These are phyloP conservation scores for Exocentrus adspersus DNA, from an alignment of 2,888 invertebrate genomes.

Conservation along the genomic window DNA sequence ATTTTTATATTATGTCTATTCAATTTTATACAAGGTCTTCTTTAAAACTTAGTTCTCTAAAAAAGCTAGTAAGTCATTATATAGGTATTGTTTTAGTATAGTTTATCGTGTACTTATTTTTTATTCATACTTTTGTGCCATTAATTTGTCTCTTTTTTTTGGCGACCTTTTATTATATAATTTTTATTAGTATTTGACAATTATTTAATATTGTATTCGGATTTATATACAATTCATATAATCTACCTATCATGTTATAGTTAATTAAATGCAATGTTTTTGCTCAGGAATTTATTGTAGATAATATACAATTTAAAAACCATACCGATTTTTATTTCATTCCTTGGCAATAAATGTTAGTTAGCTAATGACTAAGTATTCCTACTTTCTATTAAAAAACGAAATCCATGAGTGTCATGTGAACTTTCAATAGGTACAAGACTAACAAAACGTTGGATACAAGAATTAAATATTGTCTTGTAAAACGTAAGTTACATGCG, in stretches of 20 bases:
- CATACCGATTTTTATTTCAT: conserved; percentile 22
- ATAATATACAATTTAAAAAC: conserved; percentile 45
- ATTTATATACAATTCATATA: conserved; percentile 48
- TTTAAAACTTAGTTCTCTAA: conserved; percentile 31
- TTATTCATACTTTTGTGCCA: conserved; percentile 48
- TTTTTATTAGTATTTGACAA: conserved; percentile 42
- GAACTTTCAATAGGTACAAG: too few relatives aligned
- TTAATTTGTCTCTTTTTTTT: conserved; percentile 41
- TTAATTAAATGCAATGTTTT: conserved; percentile 57
- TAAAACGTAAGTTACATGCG: too few relatives aligned
- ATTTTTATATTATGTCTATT: conserved; percentile 38
- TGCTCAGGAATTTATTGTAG: conserved; percentile 61
- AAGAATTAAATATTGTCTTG: too few relatives aligned
- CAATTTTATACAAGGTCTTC: conserved; percentile 27
- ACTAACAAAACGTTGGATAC: too few relatives aligned
- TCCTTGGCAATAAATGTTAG: too few relatives aligned
- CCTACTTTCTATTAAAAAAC: too few relatives aligned
- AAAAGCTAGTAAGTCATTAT: conserved; percentile 7
- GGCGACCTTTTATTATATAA: conserved; percentile 40
- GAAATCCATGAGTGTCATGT: too few relatives aligned
- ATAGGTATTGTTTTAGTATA: conserved; percentile 31
- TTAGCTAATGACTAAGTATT: too few relatives aligned
- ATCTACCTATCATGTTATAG: conserved; percentile 41
- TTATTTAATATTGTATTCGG: conserved; percentile 42
- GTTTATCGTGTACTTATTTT: conserved; percentile 42